Percentiles rank a stretch among this genome's conserved stretches.
Conservation (phyloP, 2,113 vertebrate genomes). For the Neoarius graeffei region DNA sequence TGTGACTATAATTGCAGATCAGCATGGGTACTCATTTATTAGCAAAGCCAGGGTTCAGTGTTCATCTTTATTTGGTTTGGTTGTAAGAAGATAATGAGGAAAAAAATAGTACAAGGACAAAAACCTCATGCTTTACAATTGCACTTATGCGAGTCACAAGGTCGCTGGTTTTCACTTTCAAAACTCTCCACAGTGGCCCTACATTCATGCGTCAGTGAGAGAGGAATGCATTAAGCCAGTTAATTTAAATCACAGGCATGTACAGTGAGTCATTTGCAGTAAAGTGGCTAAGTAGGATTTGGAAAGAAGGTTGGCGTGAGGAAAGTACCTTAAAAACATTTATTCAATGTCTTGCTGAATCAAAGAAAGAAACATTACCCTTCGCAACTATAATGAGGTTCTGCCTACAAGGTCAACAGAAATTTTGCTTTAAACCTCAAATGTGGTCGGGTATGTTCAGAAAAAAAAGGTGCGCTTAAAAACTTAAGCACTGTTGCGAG, state of each 20-base stretch:
- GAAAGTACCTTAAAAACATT: neutral
- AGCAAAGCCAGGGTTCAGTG: neutral
- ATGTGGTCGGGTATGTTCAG: neutral
- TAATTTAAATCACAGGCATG: slow-evolving; percentile 1
- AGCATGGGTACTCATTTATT: neutral
- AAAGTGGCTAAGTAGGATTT: slow-evolving; percentile 35
- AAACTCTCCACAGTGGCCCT: neutral
- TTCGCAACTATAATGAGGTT: neutral
- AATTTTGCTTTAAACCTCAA: neutral
- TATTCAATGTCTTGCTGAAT: neutral
- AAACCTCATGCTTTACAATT: neutral
- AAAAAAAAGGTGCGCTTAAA: neutral
- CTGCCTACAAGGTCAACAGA: neutral
- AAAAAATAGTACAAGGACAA: neutral
- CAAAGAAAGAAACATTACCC: neutral
- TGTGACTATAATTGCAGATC: neutral
- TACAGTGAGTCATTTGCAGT: neutral
- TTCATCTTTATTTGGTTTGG: neutral
- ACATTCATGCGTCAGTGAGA: slow-evolving; percentile 16
- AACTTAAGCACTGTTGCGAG: neutral
- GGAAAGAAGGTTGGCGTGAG: neutral
- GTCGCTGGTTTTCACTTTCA: neutral
- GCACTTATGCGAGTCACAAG: neutral
- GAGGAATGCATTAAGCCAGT: slow-evolving; percentile 12
- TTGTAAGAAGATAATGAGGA: neutral